Evolutionary conservation across 2,797 vertebrate genomes (phyloP), one percentile per base, ranked within the genome.

Genomic region (Galago senegalensis): DNA sequence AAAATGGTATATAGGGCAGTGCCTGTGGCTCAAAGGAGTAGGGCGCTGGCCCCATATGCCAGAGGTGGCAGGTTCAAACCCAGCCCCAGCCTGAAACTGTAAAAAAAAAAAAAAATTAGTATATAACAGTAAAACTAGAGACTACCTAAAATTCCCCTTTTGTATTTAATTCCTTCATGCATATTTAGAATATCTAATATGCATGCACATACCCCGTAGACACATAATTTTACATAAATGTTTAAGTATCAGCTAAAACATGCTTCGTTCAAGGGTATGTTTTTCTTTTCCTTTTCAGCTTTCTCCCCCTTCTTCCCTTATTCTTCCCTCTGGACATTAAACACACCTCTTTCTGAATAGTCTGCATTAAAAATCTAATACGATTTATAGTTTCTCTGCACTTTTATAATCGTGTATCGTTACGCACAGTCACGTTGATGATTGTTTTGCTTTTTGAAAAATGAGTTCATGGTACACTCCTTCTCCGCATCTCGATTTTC

Each of bases 381-480:
- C 27, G 34, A 34, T 46, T 61, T 11, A 17, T 61, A 46, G 27
- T 82, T 80, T 69, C 29, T 87, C 40, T 87, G 2, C 61, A 70
- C 3, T 70, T 23, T 29, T 53, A 0, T 81, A 85, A 61, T 92
- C 29, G 49, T 73, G 1, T 60, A 4, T 82, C 49, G 21, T 72
- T 76, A 85, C 23, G n/a, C 46, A 43, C 6, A 69, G 69, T 82
- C 73, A 75, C 58, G 0, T 20, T 37, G 29, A 29, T 12, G 63
- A 92, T 88, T 75, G 46, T 61, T 61, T 88, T 82, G 20, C 3
- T 69, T 95, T 95, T 79, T 91, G 69, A 87, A 70, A 83, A 77
- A 81, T 67, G 83, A 95, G 90, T 34, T 90, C 83, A 75, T 70
- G 43, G 16, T 92, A n/a, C 23, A 43, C 10, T 46, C 63, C 34